phyloP scores from a whole-genome alignment of 2,797 vertebrate species.

The Coregonus suidteri region DNA sequence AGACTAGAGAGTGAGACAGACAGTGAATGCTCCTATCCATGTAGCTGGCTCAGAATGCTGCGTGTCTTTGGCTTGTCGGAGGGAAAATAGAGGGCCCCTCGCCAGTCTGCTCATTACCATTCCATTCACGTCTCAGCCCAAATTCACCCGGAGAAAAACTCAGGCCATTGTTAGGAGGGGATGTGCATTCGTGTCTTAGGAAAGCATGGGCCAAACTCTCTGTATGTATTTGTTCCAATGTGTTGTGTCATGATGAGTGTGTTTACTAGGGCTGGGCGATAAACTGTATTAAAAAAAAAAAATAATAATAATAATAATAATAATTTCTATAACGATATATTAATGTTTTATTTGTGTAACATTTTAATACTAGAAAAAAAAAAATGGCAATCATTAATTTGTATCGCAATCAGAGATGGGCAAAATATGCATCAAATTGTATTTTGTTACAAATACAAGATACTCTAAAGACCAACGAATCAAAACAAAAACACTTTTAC shows the following conservation, averaged over 20 bases:
- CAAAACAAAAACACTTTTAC: no score
- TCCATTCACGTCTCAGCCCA: constrained; percentile 21
- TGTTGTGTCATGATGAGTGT: constrained; percentile 1
- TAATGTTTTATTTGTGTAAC: no score
- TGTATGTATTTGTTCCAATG: background rate
- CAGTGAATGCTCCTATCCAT: background rate
- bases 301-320: no score
- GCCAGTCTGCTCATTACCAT: constrained; percentile 27
- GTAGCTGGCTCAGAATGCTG: background rate
- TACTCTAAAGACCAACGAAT: background rate
- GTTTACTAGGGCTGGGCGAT: background rate
- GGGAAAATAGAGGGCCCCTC: constrained; percentile 12
- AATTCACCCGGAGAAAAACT: constrained; percentile 29
- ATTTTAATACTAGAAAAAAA: no score
- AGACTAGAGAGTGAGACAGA: background rate
- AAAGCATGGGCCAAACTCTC: background rate
- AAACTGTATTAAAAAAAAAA: no score
- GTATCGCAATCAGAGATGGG: no score
- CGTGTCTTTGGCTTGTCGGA: constrained; percentile 7
- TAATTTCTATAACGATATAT: no score
- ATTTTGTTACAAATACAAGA: no score
- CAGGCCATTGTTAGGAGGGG: constrained; percentile 16
- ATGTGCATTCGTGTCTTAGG: constrained; percentile 7
- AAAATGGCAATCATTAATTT: no score
- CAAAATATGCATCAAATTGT: no score